Evolutionary conservation across 1,140 invertebrate species (phyloP).

Genomic region (Drosophila ironensis): DNA sequence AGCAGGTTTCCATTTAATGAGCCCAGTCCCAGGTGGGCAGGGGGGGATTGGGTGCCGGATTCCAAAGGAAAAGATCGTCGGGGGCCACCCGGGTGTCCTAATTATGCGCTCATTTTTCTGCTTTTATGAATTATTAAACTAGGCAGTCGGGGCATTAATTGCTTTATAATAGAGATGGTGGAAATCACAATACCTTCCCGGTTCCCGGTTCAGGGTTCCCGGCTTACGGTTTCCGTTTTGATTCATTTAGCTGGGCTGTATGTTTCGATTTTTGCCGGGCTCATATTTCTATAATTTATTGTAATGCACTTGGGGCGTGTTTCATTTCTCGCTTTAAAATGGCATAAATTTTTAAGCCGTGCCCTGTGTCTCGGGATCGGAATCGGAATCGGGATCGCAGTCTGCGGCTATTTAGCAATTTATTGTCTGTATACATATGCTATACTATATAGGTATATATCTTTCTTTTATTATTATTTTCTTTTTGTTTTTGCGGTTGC

Average conservation of each 20-base stretch:
- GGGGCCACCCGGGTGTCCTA: constrained; percentile 60
- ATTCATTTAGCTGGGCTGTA: not conserved
- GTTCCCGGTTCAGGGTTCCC: not conserved
- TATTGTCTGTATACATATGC: constrained; percentile 52
- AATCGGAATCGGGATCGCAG: not conserved
- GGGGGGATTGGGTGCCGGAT: not conserved
- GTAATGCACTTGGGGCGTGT: constrained; percentile 79
- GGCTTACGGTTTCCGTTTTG: constrained; percentile 6
- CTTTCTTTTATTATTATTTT: constrained; percentile 23
- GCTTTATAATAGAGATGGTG: constrained; percentile 69
- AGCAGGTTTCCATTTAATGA: constrained; percentile 69
- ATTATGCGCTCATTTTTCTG: constrained; percentile 60
- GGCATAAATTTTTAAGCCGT: constrained; percentile 69
- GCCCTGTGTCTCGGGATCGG: constrained; percentile 9
- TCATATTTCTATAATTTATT: constrained; percentile 81
- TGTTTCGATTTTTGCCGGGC: constrained; percentile 7
- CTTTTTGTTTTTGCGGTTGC: constrained; percentile 13
- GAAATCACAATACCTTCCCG: not conserved
- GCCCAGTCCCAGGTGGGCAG: constrained; percentile 38
- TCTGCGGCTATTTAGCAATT: constrained; percentile 59
- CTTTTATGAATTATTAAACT: constrained; percentile 79
- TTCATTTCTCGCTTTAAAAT: constrained; percentile 81
- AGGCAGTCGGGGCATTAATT: constrained; percentile 66
- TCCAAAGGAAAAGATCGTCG: constrained; percentile 6
- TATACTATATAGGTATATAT: constrained; percentile 30